These are phyloP conservation scores for Cantharis nigra DNA, from an alignment of 2,888 invertebrate genomes.

Conservation along the genomic window DNA sequence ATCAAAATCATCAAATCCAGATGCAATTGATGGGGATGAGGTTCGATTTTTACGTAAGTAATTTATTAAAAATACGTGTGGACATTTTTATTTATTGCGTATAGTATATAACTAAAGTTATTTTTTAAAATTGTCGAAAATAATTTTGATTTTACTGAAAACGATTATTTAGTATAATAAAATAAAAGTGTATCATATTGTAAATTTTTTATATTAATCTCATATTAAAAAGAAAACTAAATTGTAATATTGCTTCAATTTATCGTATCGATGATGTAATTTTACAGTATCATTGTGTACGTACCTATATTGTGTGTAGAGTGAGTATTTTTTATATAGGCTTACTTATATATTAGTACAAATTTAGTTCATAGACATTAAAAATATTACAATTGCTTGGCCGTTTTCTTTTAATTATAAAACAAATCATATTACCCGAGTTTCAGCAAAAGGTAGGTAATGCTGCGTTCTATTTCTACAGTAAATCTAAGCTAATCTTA, in stretches of 20 bases:
- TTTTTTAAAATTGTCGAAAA: not conserved
- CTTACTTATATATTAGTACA: conserved; percentile 57
- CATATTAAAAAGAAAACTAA: not conserved
- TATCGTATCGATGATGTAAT: conserved; percentile 4
- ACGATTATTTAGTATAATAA: not conserved
- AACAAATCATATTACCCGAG: not conserved
- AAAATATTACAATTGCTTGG: not conserved
- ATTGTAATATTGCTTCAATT: conserved; percentile 9
- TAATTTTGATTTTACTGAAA: not conserved
- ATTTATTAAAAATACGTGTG: not conserved
- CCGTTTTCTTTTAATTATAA: not conserved
- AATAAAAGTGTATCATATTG: conserved; percentile 16
- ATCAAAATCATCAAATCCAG: not conserved
- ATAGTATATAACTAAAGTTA: not conserved
- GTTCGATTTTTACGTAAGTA: not conserved
- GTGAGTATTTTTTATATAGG: conserved; percentile 57
- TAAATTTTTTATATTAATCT: conserved; percentile 17
- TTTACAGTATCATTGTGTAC: conserved; percentile 34
- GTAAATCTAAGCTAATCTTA: no score
- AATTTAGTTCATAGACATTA: conserved; percentile 45
- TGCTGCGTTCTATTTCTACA: no score
- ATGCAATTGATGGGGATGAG: not conserved
- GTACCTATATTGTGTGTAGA: conserved; percentile 53
- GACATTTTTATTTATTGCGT: not conserved
- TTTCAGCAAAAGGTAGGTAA: no score